phyloP scores from a whole-genome alignment of 2,888 invertebrate species.

The Drosophila subquinaria region DNA sequence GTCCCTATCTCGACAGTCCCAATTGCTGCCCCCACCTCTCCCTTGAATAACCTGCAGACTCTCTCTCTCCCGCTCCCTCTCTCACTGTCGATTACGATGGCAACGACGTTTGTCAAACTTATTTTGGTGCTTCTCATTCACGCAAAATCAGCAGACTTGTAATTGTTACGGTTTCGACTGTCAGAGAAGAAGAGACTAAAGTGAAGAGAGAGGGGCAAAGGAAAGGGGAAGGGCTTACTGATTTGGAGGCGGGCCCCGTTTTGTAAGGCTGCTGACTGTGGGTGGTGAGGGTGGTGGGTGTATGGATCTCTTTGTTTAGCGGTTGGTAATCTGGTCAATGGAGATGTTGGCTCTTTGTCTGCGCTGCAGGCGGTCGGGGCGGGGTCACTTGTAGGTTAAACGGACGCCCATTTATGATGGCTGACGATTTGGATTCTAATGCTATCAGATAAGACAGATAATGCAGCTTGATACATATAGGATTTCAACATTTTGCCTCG shows the following conservation, averaged over 20 bases:
- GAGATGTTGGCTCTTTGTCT: conserved; percentile 57
- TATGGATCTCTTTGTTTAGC: conserved; percentile 57
- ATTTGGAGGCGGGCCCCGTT: conserved; percentile 12
- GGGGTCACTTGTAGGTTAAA: conserved; percentile 75
- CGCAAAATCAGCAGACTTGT: conserved; percentile 62
- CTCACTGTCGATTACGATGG: conserved; percentile 66
- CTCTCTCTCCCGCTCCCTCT: neutral
- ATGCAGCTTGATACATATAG: conserved; percentile 21
- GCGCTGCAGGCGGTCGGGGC: conserved; percentile 20
- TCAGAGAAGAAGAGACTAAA: neutral
- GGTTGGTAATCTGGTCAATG: conserved; percentile 59
- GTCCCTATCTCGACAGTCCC: neutral
- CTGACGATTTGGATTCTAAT: conserved; percentile 53
- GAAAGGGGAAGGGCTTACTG: neutral
- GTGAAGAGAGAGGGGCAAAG: neutral
- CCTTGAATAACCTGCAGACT: conserved; percentile 71
- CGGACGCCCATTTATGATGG: conserved; percentile 53
- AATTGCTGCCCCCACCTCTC: neutral
- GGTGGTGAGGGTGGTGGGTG: too few species aligned
- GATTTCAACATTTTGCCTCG: conserved; percentile 14
- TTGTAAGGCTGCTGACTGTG: conserved; percentile 17
- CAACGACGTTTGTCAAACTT: conserved; percentile 71
- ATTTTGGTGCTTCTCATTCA: conserved; percentile 50
- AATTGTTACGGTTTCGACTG: conserved; percentile 69
- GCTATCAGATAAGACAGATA: conserved; percentile 31